Percentiles rank a stretch among this genome's conserved stretches.
Conservation (phyloP, 1,140 invertebrate species). For the Platorchestia sp. region DNA sequence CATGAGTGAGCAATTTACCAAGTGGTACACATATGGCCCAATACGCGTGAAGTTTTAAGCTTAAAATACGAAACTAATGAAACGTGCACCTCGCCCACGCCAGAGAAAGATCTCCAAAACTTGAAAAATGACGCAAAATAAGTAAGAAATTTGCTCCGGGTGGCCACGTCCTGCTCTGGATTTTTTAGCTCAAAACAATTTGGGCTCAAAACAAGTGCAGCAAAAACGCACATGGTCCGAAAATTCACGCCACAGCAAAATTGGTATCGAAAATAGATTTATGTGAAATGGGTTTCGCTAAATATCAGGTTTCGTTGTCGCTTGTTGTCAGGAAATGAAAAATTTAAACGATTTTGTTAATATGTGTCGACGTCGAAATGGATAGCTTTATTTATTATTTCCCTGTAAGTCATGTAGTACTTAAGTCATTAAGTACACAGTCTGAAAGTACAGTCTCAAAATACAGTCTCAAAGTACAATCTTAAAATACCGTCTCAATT, state of each 20-base stretch:
- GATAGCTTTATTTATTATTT: background rate
- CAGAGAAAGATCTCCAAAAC: background rate
- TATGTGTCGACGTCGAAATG: background rate
- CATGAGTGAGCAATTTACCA: background rate
- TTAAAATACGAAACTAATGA: background rate
- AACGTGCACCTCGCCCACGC: background rate
- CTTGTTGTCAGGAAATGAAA: background rate
- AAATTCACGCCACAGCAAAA: background rate
- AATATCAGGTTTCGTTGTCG: too few relatives aligned
- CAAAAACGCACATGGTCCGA: background rate
- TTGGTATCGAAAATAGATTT: background rate
- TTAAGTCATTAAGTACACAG: background rate
- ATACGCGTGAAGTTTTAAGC: background rate
- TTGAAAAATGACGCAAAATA: background rate
- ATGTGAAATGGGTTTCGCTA: background rate
- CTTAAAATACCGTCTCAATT: background rate
- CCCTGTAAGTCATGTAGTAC: background rate
- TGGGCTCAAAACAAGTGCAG: background rate
- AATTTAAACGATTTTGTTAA: background rate
- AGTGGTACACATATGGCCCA: background rate
- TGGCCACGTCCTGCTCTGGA: background rate
- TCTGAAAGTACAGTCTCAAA: background rate
- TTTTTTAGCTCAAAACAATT: background rate
- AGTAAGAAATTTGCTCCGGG: background rate
- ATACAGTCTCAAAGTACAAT: background rate